phyloP scores from a whole-genome alignment of 2,113 vertebrate genomes.

The Micromys minutus region DNA sequence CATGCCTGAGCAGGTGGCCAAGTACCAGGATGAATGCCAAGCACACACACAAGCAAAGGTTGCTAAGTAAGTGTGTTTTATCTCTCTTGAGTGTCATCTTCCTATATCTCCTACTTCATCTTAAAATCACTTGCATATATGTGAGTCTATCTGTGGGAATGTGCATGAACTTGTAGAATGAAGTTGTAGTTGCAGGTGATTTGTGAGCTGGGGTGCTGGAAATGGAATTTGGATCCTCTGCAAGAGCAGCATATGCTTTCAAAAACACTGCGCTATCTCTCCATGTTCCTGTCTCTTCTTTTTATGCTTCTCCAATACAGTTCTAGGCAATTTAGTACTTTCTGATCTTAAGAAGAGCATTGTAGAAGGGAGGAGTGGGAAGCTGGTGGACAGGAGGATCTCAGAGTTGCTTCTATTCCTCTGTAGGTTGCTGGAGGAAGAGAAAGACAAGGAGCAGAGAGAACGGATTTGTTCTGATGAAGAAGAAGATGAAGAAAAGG shows the following conservation, averaged over 20 bases:
- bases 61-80: constrained; percentile 86
- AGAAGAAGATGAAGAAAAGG: constrained; percentile 90
- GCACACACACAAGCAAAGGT: constrained; percentile 91
- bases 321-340: neutral
- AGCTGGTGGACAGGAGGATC: neutral
- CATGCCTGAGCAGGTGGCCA: constrained; percentile 94
- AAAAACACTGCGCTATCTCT: neutral
- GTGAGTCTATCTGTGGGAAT: neutral
- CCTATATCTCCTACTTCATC: neutral
- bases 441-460: constrained; percentile 89
- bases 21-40: constrained; percentile 91
- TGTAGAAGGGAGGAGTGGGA: no score
- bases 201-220: neutral
- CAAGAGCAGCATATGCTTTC: neutral
- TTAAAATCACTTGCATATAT: neutral
- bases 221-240: neutral
- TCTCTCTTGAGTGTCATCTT: rapidly evolving
- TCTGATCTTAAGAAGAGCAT: neutral
- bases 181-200: neutral
- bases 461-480: constrained; percentile 89
- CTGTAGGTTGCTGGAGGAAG: constrained; percentile 91
- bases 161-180: neutral
- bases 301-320: neutral
- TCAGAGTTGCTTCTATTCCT: neutral
- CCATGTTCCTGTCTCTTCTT: neutral